Evolutionary conservation across 1,140 invertebrate species (phyloP).

Genomic region (Tenebrio molitor): DNA sequence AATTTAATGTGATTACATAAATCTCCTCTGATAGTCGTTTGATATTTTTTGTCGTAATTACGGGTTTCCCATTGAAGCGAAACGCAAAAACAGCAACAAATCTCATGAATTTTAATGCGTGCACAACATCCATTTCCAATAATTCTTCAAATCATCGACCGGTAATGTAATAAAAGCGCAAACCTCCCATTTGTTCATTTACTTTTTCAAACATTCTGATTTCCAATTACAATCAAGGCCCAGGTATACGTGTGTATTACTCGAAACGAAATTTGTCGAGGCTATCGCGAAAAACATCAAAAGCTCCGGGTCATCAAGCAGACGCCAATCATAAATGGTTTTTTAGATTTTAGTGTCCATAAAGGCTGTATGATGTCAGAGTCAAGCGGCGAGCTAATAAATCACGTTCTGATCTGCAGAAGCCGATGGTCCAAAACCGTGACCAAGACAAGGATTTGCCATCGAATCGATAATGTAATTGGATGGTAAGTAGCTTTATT

Average conservation of each 20-base stretch:
- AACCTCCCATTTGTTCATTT: constrained; percentile 26
- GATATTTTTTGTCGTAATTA: too few species aligned
- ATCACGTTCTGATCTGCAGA: constrained; percentile 45
- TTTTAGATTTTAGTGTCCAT: constrained; percentile 51
- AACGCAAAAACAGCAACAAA: not conserved
- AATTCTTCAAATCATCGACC: constrained; percentile 30
- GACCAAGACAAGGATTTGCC: constrained; percentile 39
- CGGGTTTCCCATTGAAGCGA: too few species aligned
- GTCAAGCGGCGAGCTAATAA: constrained; percentile 51
- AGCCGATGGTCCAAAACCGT: constrained; percentile 34
- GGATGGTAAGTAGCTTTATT: constrained; percentile 40
- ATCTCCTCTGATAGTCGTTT: too few species aligned
- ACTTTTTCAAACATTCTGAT: constrained; percentile 33
- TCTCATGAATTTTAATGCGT: constrained; percentile 22
- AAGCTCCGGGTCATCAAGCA: constrained; percentile 45
- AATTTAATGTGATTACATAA: too few species aligned
- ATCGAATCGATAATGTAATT: constrained; percentile 38
- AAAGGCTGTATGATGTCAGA: constrained; percentile 53
- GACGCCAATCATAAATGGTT: constrained; percentile 52
- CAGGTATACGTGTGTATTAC: constrained; percentile 31
- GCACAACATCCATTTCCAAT: constrained; percentile 27
- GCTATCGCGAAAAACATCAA: constrained; percentile 29
- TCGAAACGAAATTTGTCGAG: constrained; percentile 25
- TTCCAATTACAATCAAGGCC: constrained; percentile 26
- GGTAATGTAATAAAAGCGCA: constrained; percentile 24